Evolutionary conservation across 1,140 invertebrate species (phyloP).

Genomic region (Probaryconus sp.): DNA sequence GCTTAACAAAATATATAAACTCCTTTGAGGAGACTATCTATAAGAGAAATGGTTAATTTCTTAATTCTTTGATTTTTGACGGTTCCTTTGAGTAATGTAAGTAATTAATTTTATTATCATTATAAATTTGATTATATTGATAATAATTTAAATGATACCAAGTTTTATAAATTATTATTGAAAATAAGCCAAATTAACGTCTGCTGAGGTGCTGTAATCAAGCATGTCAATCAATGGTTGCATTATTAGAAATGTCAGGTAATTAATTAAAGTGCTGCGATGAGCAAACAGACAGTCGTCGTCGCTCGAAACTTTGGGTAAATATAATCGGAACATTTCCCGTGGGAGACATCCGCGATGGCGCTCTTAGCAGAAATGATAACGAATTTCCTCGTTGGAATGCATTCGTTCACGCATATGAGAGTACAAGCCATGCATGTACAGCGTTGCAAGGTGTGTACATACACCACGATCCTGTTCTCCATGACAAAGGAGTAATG

Average conservation of each 20-base stretch:
- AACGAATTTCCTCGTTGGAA: constrained; percentile 58
- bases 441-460: constrained; percentile 36
- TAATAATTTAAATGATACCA: constrained; percentile 35
- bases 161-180: no score
- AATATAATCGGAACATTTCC: constrained; percentile 63
- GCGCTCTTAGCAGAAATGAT: constrained; percentile 56
- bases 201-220: constrained; percentile 10
- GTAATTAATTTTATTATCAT: no score
- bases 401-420: constrained; percentile 58
- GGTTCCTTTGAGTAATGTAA: no score
- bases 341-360: constrained; percentile 42
- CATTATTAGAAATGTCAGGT: constrained; percentile 60
- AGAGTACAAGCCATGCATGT: constrained; percentile 48
- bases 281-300: constrained; percentile 57
- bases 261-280: constrained; percentile 64
- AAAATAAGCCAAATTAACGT: constrained; percentile 27
- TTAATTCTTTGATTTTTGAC: no score
- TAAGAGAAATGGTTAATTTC: no score
- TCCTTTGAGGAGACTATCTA: no score
- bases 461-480: constrained; percentile 29
- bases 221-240: constrained; percentile 46
- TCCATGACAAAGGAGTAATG: constrained; percentile 61
- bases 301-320: constrained; percentile 60
- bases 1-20: no score
- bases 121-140: no score